Evolutionary conservation across 1,140 invertebrate species (phyloP).

Genomic region (Brachionus angularis): DNA sequence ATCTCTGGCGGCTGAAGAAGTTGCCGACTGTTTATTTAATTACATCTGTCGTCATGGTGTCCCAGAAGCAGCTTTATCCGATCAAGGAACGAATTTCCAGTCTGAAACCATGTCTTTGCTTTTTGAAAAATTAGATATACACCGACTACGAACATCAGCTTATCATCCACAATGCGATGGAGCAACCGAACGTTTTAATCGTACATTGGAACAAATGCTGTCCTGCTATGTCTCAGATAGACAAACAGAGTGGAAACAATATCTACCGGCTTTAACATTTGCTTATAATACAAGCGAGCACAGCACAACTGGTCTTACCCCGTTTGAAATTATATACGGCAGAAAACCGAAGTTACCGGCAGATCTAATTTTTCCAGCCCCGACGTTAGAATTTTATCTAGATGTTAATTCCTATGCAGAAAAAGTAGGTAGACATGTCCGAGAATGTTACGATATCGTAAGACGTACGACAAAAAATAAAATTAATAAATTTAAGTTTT

Average conservation of each 20-base stretch:
- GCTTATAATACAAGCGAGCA: neutral
- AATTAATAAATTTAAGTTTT: neutral
- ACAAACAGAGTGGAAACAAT: neutral
- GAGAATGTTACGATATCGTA: neutral
- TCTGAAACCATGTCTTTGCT: too few relatives aligned
- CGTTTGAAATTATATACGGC: neutral
- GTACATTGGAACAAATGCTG: constrained; percentile 45
- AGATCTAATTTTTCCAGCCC: neutral
- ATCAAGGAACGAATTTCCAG: too few relatives aligned
- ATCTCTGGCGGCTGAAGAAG: too few relatives aligned
- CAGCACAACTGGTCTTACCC: neutral
- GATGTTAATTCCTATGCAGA: neutral
- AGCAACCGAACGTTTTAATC: constrained; percentile 49
- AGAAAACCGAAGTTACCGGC: neutral
- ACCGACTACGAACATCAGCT: constrained; percentile 46
- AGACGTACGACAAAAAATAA: neutral
- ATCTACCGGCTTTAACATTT: neutral
- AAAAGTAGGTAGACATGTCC: neutral
- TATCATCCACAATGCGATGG: constrained; percentile 52
- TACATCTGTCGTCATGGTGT: constrained; percentile 19
- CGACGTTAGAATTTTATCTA: neutral
- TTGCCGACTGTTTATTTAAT: neutral
- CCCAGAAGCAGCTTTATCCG: too few relatives aligned
- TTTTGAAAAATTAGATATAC: neutral
- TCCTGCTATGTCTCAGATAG: neutral